A percentile compares a stretch with the other conserved stretches of the same genome.
Evolutionary conservation across 2,113 vertebrate genomes (phyloP).

Genomic region (Platycercus adscitus): DNA sequence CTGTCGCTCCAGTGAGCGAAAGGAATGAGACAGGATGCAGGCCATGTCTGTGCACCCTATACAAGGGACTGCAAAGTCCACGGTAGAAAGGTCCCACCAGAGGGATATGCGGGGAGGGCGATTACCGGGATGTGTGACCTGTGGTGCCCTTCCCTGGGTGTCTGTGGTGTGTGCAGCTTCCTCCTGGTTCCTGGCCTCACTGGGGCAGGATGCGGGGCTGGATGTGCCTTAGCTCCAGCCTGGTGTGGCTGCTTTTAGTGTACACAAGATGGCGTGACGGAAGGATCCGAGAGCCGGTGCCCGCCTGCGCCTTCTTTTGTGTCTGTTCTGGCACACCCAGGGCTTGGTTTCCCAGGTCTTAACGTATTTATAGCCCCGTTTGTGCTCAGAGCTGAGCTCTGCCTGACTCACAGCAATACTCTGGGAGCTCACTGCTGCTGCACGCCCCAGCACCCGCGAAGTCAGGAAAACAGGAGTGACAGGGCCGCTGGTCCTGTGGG

Average conservation of each 20-base stretch:
- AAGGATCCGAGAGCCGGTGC: not conserved
- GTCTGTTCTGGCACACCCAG: slow-evolving; percentile 34
- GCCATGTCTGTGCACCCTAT: not conserved
- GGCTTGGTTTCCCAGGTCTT: slow-evolving; percentile 33
- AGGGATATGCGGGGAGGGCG: rapidly evolving
- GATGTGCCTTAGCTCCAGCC: not conserved
- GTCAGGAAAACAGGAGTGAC: not conserved
- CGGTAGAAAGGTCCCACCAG: not conserved
- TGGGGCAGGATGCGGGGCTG: not conserved
- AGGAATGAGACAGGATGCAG: not conserved
- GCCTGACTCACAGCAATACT: not conserved
- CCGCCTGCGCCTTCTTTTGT: not conserved
- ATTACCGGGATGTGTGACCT: not conserved
- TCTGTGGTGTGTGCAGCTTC: rapidly evolving
- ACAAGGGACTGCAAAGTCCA: not conserved
- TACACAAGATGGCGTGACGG: not conserved
- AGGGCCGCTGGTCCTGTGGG: not conserved
- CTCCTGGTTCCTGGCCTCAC: not conserved
- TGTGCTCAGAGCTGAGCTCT: not conserved
- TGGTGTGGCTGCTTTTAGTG: rapidly evolving
- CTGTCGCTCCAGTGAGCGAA: not conserved
- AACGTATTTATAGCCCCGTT: slow-evolving; percentile 4
- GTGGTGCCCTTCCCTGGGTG: not conserved
- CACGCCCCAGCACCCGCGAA: not conserved
- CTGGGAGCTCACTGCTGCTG: not conserved